Conservation (phyloP, 2,888 invertebrate genomes). For the Cetonia aurata region DNA sequence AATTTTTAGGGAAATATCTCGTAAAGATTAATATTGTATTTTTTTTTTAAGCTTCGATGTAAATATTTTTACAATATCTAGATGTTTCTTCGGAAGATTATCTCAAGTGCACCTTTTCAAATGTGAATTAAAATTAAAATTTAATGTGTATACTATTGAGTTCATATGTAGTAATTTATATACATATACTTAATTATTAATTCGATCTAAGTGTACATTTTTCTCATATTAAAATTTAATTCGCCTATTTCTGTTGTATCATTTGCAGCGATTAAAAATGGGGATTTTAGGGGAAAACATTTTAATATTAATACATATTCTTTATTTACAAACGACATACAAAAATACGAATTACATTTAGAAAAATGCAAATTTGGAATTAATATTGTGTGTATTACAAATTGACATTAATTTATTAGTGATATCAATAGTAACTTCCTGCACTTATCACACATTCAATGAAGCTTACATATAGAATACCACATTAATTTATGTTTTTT, state of each 20-base stretch:
- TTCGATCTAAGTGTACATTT: slow-evolving; percentile 4
- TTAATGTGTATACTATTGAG: slow-evolving; percentile 1
- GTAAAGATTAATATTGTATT: background rate
- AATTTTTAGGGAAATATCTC: too few species aligned
- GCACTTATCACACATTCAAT: slow-evolving; percentile 18
- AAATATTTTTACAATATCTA: slow-evolving; percentile 3
- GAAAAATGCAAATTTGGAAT: too few species aligned
- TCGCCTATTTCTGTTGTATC: slow-evolving; percentile 7
- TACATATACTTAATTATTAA: slow-evolving; percentile 2
- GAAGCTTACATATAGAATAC: background rate
- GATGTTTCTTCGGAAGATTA: too few species aligned
- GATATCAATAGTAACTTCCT: too few species aligned
- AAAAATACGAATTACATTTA: too few species aligned
- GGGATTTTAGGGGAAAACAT: too few species aligned
- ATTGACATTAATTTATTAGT: too few species aligned
- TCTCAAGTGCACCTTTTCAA: too few species aligned
- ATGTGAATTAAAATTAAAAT: too few species aligned
- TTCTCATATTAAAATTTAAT: background rate
- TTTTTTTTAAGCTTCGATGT: slow-evolving; percentile 2
- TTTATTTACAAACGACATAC: too few species aligned
- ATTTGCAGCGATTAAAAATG: background rate
- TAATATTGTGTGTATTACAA: too few species aligned
- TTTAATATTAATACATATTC: too few species aligned
- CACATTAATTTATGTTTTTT: slow-evolving; percentile 2
- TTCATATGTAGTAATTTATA: slow-evolving; percentile 1